Conservation (phyloP, 2,888 invertebrate species). For the Athalia circularis region DNA sequence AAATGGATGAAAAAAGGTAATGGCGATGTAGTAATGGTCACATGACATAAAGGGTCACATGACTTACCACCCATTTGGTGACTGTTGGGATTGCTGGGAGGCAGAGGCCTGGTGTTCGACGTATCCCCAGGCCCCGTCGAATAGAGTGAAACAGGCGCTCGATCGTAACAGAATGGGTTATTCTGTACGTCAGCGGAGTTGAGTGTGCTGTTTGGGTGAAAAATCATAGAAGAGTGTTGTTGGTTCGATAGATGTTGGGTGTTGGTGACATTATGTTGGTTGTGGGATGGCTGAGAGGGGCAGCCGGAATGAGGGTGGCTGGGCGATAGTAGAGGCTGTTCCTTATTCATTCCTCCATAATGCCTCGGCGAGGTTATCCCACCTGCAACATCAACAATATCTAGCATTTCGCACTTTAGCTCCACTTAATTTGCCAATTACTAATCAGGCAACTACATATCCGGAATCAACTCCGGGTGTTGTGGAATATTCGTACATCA, state of each 20-base stretch:
- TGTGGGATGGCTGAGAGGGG: constrained; percentile 74
- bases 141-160: constrained; percentile 75
- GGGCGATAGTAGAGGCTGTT: constrained; percentile 75
- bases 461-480: background rate
- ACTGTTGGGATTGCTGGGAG: constrained; percentile 71
- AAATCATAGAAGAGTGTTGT: constrained; percentile 72
- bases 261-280: constrained; percentile 76
- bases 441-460: constrained; percentile 28
- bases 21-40: constrained; percentile 71
- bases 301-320: constrained; percentile 77
- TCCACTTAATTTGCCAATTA: constrained; percentile 11
- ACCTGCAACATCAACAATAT: constrained; percentile 75
- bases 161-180: constrained; percentile 79
- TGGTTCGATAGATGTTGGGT: constrained; percentile 63
- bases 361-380: constrained; percentile 78
- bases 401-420: constrained; percentile 55
- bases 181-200: constrained; percentile 76
- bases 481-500: too few species aligned
- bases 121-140: constrained; percentile 67
- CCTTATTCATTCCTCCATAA: constrained; percentile 75
- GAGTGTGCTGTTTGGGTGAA: constrained; percentile 73
- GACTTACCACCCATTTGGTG: constrained; percentile 75
- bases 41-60: constrained; percentile 74
- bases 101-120: constrained; percentile 70
- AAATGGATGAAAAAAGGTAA: constrained; percentile 43